A percentile compares a stretch with the other conserved stretches of the same genome.
Evolutionary conservation across 2,797 vertebrate genomes (phyloP).

Genomic region (Pangasius macronema): DNA sequence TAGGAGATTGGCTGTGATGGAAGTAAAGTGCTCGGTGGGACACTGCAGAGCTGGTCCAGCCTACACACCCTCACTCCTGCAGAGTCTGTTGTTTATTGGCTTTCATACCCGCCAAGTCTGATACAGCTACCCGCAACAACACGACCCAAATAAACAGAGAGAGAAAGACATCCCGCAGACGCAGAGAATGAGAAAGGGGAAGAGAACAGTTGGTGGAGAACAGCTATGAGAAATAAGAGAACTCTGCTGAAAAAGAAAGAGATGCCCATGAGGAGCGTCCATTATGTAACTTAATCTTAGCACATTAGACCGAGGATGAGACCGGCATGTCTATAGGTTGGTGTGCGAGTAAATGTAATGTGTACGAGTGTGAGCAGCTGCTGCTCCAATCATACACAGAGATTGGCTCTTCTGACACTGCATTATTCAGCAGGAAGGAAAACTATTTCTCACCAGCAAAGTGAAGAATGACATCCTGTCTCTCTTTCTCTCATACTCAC

Average conservation of each 20-base stretch:
- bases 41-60: conserved; percentile 23
- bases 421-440: conserved; percentile 65
- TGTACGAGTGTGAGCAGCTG: conserved; percentile 69
- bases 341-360: conserved; percentile 54
- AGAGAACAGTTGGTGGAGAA: conserved; percentile 59
- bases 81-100: conserved; percentile 40
- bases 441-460: conserved; percentile 39
- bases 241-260: conserved; percentile 27
- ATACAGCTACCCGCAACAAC: conserved; percentile 36
- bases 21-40: conserved; percentile 32
- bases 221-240: conserved; percentile 49
- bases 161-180: conserved; percentile 26
- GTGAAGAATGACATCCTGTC: conserved; percentile 30
- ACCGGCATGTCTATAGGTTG: conserved; percentile 58
- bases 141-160: conserved; percentile 29
- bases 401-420: conserved; percentile 59
- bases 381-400: conserved; percentile 54
- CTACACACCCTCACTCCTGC: conserved; percentile 37
- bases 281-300: conserved; percentile 72
- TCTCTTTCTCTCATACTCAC: conserved; percentile 6
- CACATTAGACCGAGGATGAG: conserved; percentile 64
- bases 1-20: conserved; percentile 18
- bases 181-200: conserved; percentile 27
- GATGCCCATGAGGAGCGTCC: conserved; percentile 58
- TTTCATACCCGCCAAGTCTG: conserved; percentile 35